Base-by-base conservation (phyloP, 2,797 vertebrate genomes). In the Esox masquinongy region DNA sequence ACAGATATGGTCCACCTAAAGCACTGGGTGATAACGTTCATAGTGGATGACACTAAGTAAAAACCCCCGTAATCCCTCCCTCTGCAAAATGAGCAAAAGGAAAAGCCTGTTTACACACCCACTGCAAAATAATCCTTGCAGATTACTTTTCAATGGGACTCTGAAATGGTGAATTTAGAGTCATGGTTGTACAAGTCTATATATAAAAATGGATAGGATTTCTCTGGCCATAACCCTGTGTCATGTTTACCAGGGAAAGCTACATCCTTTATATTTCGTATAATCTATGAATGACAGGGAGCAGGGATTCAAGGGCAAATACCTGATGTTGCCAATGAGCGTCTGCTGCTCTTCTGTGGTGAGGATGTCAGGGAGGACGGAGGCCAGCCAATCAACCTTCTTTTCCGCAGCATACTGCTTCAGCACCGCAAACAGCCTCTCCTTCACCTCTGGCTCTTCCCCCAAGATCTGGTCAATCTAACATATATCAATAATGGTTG, bases 281-380 rank as follows among this genome's bases (percentile, higher is more conserved):
- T n/a, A 69, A 22, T 19, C 39, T 22, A n/a, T 68, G 19, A 17
- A 72, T 70, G 74, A 50, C 66, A 6, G 31, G 47, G 31, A 79
- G 72, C 56, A 69, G 34, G 74, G 70, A 29, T 16, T 26, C 61
- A 19, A 16, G 15, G 15, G n/a, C 94, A 99, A 1, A 19, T 94
- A 99, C 97, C 98, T 97, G 95, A 99, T 98, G 89, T 86, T 96
- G 86, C 96, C 94, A 76, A 99, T 89, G 67, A 99, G 96, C 31
- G 95, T 95, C 17, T 92, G 93, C 4, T 95, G 95, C 74, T 95
- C 94, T 31, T 98, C 96, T 0, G 88, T 93, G 77, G 90, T 94
- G 79, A 99, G 94, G 2, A 94, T 92, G 84, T 95, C 90, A 1
- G 96, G 92, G 77, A 99, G 95, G 24, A 94, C 90, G 0, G 90